Evolutionary conservation across 2,888 invertebrate genomes (phyloP).

Genomic region (Drosophila rellima): DNA sequence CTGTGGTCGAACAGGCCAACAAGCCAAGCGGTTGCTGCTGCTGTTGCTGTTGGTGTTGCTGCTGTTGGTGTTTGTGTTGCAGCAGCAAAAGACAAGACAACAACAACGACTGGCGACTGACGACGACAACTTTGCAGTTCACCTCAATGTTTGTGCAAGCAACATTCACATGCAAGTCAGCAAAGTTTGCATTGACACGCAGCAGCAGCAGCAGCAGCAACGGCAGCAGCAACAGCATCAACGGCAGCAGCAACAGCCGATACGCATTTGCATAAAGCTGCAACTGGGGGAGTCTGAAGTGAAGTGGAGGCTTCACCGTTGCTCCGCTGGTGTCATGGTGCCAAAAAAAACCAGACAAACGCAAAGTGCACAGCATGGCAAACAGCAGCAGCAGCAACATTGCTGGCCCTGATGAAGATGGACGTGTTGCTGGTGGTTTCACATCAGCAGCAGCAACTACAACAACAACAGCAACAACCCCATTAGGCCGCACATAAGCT

Average conservation of each 20-base stretch:
- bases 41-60: conserved; percentile 41
- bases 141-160: conserved; percentile 83
- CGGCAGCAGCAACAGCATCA: conserved; percentile 34
- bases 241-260: conserved; percentile 46
- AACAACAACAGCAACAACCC: conserved; percentile 65
- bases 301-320: conserved; percentile 49
- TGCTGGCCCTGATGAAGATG: conserved; percentile 79
- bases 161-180: conserved; percentile 84
- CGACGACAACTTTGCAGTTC: conserved; percentile 79
- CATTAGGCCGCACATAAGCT: conserved; percentile 79
- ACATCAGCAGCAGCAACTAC: conserved; percentile 57
- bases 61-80: conserved; percentile 72
- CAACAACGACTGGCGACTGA: conserved; percentile 60
- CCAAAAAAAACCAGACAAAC: conserved; percentile 74
- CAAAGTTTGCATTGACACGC: conserved; percentile 84
- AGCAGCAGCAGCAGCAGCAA: conserved; percentile 67
- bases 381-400: conserved; percentile 59
- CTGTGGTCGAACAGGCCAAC: conserved; percentile 77
- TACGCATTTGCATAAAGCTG: conserved; percentile 85
- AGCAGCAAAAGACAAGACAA: conserved; percentile 59
- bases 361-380: conserved; percentile 76
- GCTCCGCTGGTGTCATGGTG: conserved; percentile 79
- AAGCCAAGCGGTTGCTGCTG: conserved; percentile 68
- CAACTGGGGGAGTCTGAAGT: conserved; percentile 48
- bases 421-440: conserved; percentile 83